phyloP scores from a whole-genome alignment of 2,113 vertebrate species.

The Marmota monax region DNA sequence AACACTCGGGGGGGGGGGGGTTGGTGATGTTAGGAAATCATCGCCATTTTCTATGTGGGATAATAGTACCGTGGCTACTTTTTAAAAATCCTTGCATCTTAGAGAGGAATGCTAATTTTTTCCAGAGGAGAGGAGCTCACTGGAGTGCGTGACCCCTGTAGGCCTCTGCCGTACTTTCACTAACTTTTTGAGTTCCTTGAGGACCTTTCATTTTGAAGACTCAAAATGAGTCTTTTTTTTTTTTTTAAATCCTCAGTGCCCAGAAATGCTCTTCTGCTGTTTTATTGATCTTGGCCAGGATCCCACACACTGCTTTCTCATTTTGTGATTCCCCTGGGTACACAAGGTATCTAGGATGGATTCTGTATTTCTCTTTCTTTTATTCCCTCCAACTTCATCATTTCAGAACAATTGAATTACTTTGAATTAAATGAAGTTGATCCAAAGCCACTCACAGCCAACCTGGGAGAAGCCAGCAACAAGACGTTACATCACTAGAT shows the following conservation, averaged over 20 bases:
- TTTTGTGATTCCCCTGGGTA: neutral
- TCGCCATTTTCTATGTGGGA: neutral
- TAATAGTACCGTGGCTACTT: neutral
- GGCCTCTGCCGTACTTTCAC: neutral
- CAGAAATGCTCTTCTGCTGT: neutral
- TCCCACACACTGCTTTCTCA: neutral
- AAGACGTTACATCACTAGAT: neutral
- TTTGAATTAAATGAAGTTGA: constrained; percentile 36
- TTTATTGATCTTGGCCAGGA: constrained; percentile 2
- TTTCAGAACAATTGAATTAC: constrained; percentile 40
- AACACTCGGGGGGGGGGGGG: neutral
- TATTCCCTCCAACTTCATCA: constrained; percentile 1
- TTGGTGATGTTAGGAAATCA: neutral
- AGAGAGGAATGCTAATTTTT: neutral
- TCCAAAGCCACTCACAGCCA: neutral
- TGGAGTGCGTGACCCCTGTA: rapidly evolving
- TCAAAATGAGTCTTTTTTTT: neutral
- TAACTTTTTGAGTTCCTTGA: neutral
- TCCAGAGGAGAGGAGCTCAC: neutral
- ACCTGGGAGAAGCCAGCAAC: neutral
- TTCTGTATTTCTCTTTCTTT: neutral
- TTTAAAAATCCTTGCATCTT: neutral
- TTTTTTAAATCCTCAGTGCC: neutral
- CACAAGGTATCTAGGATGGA: neutral
- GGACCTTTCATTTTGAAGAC: neutral